phyloP scores from a whole-genome alignment of 2,113 vertebrate species.

The Chionomys nivalis region DNA sequence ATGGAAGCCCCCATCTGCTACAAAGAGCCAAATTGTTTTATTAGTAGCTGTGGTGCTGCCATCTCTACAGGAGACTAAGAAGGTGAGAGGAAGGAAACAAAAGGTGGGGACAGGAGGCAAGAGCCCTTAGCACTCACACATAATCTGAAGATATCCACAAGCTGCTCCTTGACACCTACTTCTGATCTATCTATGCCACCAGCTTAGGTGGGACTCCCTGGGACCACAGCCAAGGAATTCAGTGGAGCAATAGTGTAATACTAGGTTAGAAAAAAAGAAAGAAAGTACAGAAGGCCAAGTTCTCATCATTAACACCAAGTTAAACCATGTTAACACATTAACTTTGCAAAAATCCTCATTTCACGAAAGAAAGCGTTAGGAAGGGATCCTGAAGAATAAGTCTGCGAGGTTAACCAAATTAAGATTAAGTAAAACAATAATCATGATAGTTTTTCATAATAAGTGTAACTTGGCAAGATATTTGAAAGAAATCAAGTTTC shows the following conservation, averaged over 20 bases:
- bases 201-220: not conserved
- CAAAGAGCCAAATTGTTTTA: conserved; percentile 64
- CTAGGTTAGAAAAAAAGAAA: not conserved
- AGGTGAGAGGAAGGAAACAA: conserved; percentile 17
- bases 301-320: not conserved
- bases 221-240: not conserved
- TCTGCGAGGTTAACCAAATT: conserved; percentile 21
- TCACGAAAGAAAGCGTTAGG: not conserved
- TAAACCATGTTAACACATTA: conserved; percentile 39
- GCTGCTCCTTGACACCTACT: conserved; percentile 41
- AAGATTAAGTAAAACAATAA: conserved; percentile 15
- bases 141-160: conserved; percentile 46
- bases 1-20: conserved; percentile 70
- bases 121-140: not conserved
- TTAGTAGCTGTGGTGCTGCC: conserved; percentile 49
- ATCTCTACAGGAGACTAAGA: conserved; percentile 49
- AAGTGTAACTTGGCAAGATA: not conserved
- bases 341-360: conserved; percentile 45
- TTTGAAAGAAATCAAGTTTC: conserved; percentile 23
- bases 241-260: not conserved
- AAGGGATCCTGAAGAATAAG: not conserved
- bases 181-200: not conserved
- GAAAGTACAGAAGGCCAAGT: conserved; percentile 4
- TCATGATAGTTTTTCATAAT: conserved; percentile 30
- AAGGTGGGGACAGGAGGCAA: conserved; percentile 9